phyloP scores from a whole-genome alignment of 2,797 vertebrate genomes.

The Spondyliosoma cantharus region DNA sequence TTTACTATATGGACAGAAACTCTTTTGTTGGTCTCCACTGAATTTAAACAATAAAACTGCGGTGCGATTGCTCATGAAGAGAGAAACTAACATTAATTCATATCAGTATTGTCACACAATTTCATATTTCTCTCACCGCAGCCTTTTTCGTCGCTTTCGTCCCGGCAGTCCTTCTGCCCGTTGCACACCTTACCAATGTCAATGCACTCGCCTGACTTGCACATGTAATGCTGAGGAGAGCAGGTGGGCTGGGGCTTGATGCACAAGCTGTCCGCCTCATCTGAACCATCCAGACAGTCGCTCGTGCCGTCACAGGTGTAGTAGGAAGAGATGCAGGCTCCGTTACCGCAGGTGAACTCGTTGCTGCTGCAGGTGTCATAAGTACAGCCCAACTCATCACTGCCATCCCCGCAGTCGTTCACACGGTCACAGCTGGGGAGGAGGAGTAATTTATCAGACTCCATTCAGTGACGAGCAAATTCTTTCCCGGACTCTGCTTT shows the following conservation, averaged over 20 bases:
- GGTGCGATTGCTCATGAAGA: not conserved
- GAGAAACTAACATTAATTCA: not conserved
- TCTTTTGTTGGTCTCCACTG: not conserved
- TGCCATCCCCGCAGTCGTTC: slow-evolving; percentile 94
- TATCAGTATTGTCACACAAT: not conserved
- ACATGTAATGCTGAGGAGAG: slow-evolving; percentile 88
- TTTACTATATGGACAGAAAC: not conserved
- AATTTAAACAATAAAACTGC: not conserved
- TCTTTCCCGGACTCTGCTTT: not conserved
- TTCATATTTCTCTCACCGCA: slow-evolving; percentile 84
- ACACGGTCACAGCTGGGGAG: slow-evolving; percentile 89
- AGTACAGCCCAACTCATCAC: slow-evolving; percentile 89
- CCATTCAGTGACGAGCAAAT: not conserved
- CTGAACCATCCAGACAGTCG: slow-evolving; percentile 92
- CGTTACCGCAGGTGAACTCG: slow-evolving; percentile 94
- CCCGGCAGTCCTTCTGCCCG: slow-evolving; percentile 88
- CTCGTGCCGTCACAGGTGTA: slow-evolving; percentile 88
- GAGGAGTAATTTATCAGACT: slow-evolving; percentile 4
- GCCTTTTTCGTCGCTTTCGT: slow-evolving; percentile 94
- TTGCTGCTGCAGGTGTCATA: slow-evolving; percentile 86
- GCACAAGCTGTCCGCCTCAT: slow-evolving; percentile 90
- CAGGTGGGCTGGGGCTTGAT: slow-evolving; percentile 88
- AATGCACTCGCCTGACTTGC: slow-evolving; percentile 91
- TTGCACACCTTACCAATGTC: slow-evolving; percentile 89
- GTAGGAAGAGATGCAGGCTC: slow-evolving; percentile 85